Evolutionary conservation across 2,113 vertebrate species (phyloP), one percentile per base, ranked within the genome.

Genomic region (Xiphorhynchus elegans): DNA sequence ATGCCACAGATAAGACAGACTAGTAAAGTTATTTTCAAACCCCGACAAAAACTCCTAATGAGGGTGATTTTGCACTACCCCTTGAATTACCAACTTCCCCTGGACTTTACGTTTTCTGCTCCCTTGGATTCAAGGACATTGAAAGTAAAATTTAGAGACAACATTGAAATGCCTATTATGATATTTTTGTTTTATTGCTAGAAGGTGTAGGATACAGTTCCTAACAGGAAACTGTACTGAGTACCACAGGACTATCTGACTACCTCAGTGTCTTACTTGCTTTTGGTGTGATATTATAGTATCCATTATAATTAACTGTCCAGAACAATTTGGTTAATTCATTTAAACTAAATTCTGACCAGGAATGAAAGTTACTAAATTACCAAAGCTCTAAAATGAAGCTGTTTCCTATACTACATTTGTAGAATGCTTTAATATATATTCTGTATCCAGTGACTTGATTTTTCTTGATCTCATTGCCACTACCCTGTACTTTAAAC

Each of bases 391-490:
- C 74, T 91, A 83, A 94, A 96, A 97, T 87, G 52, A 96, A 97
- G 53, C 62, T 86, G 67, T 95, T 94, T 90, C 46, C 40, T 84
- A 66, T 46, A 72, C 7, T 86, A 56, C 56, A 84, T 93, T 75
- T 87, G 28, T 58, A 90, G 77, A 95, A 92, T 92, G 70, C 55
- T 90, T 96, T 97, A 91, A 96, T 84, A 82, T 89, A 90, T 79
- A 96, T 93, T 97, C 92, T 92, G 63, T 90, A 97, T 78, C 75
- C 33, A 93, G 62, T 40, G 92, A 87, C 94, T 95, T 94, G 91
- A 90, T 90, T 96, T 95, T 94, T 76, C 89, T 75, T 77, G 63
- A 95, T 96, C 87, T 97, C 80, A 88, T 83, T 97, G 96, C 68
- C 59, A 67, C 84, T 70, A 95, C 46, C 53, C 69, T 53, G 35